Base-by-base conservation (phyloP, 1,140 invertebrate species). In the Protaetia brevitarsis region DNA sequence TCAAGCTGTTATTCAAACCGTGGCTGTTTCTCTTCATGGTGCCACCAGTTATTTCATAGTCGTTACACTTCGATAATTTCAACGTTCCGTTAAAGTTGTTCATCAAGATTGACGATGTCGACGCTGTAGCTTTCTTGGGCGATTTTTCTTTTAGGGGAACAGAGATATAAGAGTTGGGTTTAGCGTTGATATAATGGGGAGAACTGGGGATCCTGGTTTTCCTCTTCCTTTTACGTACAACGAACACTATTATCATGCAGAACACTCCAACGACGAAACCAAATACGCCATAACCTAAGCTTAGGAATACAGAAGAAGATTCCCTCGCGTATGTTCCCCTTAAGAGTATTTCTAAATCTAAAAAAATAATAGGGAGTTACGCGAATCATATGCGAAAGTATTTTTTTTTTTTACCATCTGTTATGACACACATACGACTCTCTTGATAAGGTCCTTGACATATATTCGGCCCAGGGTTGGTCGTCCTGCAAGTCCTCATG, bases 161-260 rank as follows among this genome's bases (percentile, higher is more conserved):
- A n/a, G 89, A 87, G 37, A 91, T 89, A 74, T 93, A 93, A 65
- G 89, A 88, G 77, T 93, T 93, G 71, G 89, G 89, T 73, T 90
- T 91, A 0, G 84, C 81, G 13, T 87, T 87, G 60, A 92, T 91
- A 71, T 93, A 93, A 76, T 91, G 90, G 0, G 89, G 89, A 57
- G 86, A 88, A 10, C 85, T 82, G 0, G 89, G 88, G 5, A 90
- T 82, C 1, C 83, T 78, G 79, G 80, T 45, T 81, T 80, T 62
- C 75, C 76, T 64, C 77, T 80, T 65, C 78, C 79, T 70, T 11
- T 71, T 21, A 58, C 66, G 61, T 30, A 66, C 16, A 36, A 69
- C 58, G 57, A 64, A 57, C 28, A 63, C 7, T 19, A 64, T 19
- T 37, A 51, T 41, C 56, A 10, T 62, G 29, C 11, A 71, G 6